These are phyloP conservation scores for Lathronympha strigana DNA, from an alignment of 2,888 invertebrate genomes.

Conservation along the genomic window DNA sequence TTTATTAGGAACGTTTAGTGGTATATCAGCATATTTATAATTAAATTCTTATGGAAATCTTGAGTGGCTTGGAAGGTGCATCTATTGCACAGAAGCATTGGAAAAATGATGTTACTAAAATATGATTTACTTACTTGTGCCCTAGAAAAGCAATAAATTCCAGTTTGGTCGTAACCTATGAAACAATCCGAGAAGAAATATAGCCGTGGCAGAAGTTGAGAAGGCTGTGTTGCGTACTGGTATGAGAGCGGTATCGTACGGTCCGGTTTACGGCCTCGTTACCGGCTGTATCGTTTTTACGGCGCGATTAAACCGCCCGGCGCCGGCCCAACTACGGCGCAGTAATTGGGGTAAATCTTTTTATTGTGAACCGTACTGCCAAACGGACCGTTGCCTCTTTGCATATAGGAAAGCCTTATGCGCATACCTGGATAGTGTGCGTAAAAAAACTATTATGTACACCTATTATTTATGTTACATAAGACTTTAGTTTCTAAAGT, in stretches of 20 bases:
- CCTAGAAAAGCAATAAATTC: slow-evolving; percentile 30
- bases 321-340: slow-evolving; percentile 64
- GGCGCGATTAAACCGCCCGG: slow-evolving; percentile 71
- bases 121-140: background rate
- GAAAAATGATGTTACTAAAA: background rate
- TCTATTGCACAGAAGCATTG: background rate
- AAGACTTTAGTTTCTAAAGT: background rate
- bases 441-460: slow-evolving; percentile 5
- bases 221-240: slow-evolving; percentile 26
- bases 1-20: no score
- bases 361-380: slow-evolving; percentile 59
- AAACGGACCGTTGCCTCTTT: slow-evolving; percentile 48
- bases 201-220: slow-evolving; percentile 35
- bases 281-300: slow-evolving; percentile 76
- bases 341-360: slow-evolving; percentile 77
- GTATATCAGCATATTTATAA: background rate
- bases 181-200: slow-evolving; percentile 35
- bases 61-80: no score
- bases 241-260: slow-evolving; percentile 41
- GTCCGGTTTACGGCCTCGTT: slow-evolving; percentile 71
- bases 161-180: slow-evolving; percentile 34
- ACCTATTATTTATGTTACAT: background rate
- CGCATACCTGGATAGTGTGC: slow-evolving; percentile 26
- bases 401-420: slow-evolving; percentile 42
- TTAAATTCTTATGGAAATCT: background rate